phyloP scores from a whole-genome alignment of 2,888 invertebrate species.

The Netelia inedita region DNA sequence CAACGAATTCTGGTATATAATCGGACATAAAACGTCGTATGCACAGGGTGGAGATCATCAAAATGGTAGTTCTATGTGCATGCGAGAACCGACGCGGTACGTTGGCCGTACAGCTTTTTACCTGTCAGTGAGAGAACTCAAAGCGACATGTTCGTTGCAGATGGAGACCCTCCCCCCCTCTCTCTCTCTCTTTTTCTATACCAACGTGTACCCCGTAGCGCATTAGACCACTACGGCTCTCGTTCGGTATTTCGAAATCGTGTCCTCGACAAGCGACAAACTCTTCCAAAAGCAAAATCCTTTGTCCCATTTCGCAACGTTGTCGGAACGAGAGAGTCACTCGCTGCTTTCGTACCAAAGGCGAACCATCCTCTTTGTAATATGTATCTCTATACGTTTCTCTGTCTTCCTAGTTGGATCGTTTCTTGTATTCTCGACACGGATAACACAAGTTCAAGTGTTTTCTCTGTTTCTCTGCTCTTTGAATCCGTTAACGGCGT shows the following conservation, averaged over 20 bases:
- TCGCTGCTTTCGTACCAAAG: slow-evolving; percentile 35
- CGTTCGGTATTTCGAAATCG: slow-evolving; percentile 18
- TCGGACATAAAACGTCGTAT: background rate
- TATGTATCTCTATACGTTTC: slow-evolving; percentile 16
- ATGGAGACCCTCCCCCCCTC: background rate
- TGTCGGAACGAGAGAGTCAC: slow-evolving; percentile 2
- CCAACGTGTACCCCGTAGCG: background rate
- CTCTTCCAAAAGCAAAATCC: slow-evolving; percentile 48
- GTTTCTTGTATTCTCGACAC: slow-evolving; percentile 3
- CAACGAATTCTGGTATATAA: background rate
- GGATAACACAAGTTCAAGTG: slow-evolving; percentile 3
- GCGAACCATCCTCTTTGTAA: slow-evolving; percentile 15
- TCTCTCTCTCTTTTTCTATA: background rate
- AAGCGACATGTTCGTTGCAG: slow-evolving; percentile 41
- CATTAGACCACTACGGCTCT: background rate
- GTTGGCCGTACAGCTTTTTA: background rate
- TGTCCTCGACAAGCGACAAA: slow-evolving; percentile 53
- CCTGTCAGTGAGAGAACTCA: slow-evolving; percentile 9
- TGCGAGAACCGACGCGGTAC: background rate
- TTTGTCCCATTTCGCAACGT: slow-evolving; percentile 51
- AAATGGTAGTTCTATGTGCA: background rate
- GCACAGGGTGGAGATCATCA: background rate
- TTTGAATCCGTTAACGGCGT: background rate
- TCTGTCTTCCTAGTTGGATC: background rate
- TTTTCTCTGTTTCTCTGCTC: background rate